These are phyloP conservation scores for Drosophila falleni DNA, from an alignment of 2,888 invertebrate species.

Conservation along the genomic window DNA sequence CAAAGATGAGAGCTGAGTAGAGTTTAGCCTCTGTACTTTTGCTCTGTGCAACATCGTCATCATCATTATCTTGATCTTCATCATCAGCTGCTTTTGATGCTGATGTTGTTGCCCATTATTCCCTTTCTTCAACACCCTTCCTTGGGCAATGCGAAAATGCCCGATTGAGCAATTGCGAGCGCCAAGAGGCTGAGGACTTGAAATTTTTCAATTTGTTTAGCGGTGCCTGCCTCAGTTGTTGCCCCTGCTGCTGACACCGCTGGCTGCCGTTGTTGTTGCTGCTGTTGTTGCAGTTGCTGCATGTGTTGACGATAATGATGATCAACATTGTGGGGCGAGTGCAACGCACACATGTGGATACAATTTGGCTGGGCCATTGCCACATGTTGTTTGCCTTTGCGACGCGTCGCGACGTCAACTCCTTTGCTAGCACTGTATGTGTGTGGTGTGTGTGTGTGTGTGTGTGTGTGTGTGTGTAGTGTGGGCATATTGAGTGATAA, in stretches of 20 bases:
- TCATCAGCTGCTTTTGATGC: slow-evolving; percentile 24
- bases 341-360: slow-evolving; percentile 72
- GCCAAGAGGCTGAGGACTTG: slow-evolving; percentile 76
- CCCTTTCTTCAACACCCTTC: slow-evolving; percentile 22
- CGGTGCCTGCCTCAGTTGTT: slow-evolving; percentile 50
- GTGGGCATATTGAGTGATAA: slow-evolving; percentile 60
- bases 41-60: slow-evolving; percentile 30
- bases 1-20: slow-evolving; percentile 28
- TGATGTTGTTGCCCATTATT: slow-evolving; percentile 14
- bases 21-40: slow-evolving; percentile 39
- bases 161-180: slow-evolving; percentile 78
- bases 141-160: slow-evolving; percentile 67
- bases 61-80: slow-evolving; percentile 20
- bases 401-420: slow-evolving; percentile 49
- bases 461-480: slow-evolving; percentile 27
- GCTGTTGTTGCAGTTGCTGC: slow-evolving; percentile 12
- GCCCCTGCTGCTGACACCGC: slow-evolving; percentile 30
- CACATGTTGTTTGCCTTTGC: slow-evolving; percentile 72
- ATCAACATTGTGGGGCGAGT: slow-evolving; percentile 55
- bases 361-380: slow-evolving; percentile 77
- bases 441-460: slow-evolving; percentile 15
- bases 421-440: slow-evolving; percentile 33
- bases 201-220: slow-evolving; percentile 77
- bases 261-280: slow-evolving; percentile 24
- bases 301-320: slow-evolving; percentile 52